Conservation (phyloP, 2,113 vertebrate species). For the human region DNA sequence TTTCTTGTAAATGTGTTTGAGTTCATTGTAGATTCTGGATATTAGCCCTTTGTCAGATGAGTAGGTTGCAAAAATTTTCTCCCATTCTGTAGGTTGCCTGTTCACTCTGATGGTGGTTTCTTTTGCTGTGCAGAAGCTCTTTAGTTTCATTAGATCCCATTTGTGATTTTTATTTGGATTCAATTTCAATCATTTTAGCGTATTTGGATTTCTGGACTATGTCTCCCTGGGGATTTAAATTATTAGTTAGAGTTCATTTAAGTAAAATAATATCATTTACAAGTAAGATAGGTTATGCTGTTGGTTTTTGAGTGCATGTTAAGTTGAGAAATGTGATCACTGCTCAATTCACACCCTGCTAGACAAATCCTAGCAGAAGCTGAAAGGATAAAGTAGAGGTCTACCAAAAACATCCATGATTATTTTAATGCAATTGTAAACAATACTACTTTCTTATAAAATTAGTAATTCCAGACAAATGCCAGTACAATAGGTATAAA, state of each 20-base stretch:
- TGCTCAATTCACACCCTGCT: background rate
- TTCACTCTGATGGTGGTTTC: too few species aligned
- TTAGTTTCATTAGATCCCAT: too few species aligned
- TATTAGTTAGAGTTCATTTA: background rate
- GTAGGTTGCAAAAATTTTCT: too few species aligned
- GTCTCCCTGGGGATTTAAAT: background rate
- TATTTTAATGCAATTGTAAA: background rate
- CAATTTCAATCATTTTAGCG: background rate
- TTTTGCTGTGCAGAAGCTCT: too few species aligned
- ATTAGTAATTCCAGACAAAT: background rate
- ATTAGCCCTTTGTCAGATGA: too few species aligned
- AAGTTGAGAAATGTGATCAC: background rate
- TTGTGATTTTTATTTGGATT: background rate
- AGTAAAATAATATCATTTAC: background rate
- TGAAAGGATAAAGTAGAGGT: background rate
- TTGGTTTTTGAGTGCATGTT: background rate
- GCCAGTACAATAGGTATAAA: background rate
- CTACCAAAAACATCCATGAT: background rate
- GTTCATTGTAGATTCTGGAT: too few species aligned
- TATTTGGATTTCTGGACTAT: background rate
- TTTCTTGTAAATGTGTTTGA: too few species aligned
- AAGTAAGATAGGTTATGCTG: background rate
- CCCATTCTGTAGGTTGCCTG: too few species aligned
- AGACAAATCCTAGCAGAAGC: background rate
- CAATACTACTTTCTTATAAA: background rate